Conservation (phyloP, 2,888 invertebrate species). For the Sinentomon sp. region DNA sequence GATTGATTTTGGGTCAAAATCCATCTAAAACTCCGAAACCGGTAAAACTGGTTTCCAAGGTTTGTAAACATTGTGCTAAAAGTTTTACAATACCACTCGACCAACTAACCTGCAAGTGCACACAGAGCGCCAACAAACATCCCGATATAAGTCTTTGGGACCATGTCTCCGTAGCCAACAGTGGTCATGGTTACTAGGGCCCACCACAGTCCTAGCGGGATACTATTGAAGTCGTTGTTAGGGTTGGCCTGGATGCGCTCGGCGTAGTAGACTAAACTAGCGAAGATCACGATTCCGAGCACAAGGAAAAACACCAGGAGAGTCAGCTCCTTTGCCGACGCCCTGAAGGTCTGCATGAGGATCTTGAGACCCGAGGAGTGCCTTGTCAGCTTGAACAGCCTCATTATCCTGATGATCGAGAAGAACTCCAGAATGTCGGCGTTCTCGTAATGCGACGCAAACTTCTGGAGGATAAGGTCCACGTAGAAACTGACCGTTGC, state of each 20-base stretch:
- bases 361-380: slow-evolving; percentile 95
- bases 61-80: no score
- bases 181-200: slow-evolving; percentile 97
- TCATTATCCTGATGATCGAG: slow-evolving; percentile 89
- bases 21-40: no score
- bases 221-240: slow-evolving; percentile 91
- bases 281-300: slow-evolving; percentile 91
- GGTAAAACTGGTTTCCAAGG: no score
- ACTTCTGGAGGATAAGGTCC: slow-evolving; percentile 63
- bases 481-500: slow-evolving; percentile 96
- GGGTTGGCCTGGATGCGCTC: slow-evolving; percentile 86
- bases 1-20: no score
- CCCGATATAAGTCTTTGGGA: slow-evolving; percentile 88
- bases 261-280: slow-evolving; percentile 90
- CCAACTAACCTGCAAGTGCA: slow-evolving; percentile 81
- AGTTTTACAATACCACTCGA: no score
- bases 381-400: slow-evolving; percentile 83
- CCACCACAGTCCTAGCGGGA: slow-evolving; percentile 95
- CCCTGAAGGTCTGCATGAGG: slow-evolving; percentile 79
- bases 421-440: slow-evolving; percentile 92
- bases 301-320: slow-evolving; percentile 91
- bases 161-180: slow-evolving; percentile 96
- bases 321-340: slow-evolving; percentile 85
- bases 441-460: slow-evolving; percentile 71
- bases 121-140: slow-evolving; percentile 97